Base-by-base conservation (phyloP, 2,797 vertebrate genomes). In the Tapirus indicus region DNA sequence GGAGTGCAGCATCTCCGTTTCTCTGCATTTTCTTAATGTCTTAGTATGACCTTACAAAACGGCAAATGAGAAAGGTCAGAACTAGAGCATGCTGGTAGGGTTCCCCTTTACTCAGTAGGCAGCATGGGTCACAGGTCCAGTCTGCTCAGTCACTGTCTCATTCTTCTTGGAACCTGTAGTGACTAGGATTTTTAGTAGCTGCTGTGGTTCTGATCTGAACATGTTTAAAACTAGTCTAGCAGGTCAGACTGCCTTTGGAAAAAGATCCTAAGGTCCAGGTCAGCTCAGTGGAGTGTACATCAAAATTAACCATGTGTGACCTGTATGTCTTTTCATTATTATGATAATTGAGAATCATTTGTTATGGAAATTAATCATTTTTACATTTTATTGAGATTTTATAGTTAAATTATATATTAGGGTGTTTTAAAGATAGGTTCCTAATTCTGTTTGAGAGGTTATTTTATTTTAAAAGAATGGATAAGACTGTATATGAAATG, bases 371-470 rank as follows among this genome's bases (percentile, higher is more conserved):
- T 82, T n/a, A 83, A 71, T 75, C 72, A 58, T 18, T 35, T 80
- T 79, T 69, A 60, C 17, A 29, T 64, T 92, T 29, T 60, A 64
- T n/a, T 84, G 21, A 68, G 32, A 60, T 89, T 71, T 86, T 96
- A 47, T 64, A 54, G 32, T 79, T 72, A 62, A 56, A 18, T 78
- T 93, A 8, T 93, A 68, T 79, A 32, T 91, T 84, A 54, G 74
- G 77, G 20, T 6, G 79, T 85, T 95, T 69, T 78, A 91, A 91
- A 77, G 47, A 52, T 83, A 87, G 11, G 6, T 25, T 91, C 62
- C 3, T 54, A 60, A 69, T 95, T 77, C 58, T 94, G 13, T 88
- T 49, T 96, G 47, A 83, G 56, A 94, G 89, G 7, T 77, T 89
- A 68, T 25, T 60, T 10, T 56, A 38, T 87, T 72, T 82, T 44